Conservation (phyloP, 2,888 invertebrate genomes). For the Drosophila gaucha region DNA sequence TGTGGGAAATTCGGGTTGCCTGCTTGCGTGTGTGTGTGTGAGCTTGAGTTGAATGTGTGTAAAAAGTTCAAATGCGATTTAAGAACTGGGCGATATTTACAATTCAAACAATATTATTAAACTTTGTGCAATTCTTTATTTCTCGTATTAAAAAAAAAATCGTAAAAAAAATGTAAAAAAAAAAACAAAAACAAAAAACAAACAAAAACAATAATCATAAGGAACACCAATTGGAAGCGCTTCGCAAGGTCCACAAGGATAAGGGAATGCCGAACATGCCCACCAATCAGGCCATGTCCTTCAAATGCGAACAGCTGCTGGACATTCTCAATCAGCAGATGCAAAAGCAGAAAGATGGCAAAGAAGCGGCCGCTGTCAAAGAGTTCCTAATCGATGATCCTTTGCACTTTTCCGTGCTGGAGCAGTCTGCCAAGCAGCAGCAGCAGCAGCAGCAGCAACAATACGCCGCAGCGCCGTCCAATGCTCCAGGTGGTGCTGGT, state of each 20-base stretch:
- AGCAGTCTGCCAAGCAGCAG: constrained; percentile 44
- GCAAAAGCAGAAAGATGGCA: constrained; percentile 42
- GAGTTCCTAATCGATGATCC: constrained; percentile 75
- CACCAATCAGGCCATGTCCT: constrained; percentile 7
- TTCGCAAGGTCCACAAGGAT: constrained; percentile 21
- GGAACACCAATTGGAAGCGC: constrained; percentile 26
- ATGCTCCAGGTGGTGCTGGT: constrained; percentile 21
- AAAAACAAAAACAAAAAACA: not conserved
- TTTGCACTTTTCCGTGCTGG: constrained; percentile 61
- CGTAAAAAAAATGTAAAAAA: not conserved
- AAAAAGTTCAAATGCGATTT: not conserved
- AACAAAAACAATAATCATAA: constrained; percentile 1
- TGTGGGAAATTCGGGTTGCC: not conserved
- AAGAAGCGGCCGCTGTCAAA: constrained; percentile 33
- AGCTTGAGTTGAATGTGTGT: not conserved
- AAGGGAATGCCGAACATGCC: constrained; percentile 9
- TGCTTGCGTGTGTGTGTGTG: not conserved
- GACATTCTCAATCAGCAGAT: constrained; percentile 50
- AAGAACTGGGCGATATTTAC: constrained; percentile 10
- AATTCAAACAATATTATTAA: constrained; percentile 2
- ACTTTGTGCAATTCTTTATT: constrained; percentile 4
- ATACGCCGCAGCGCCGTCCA: constrained; percentile 13
- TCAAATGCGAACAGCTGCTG: constrained; percentile 30
- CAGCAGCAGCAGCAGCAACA: constrained; percentile 38
- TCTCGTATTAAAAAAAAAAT: not conserved